Conservation (phyloP, 2,113 vertebrate genomes). For the Hylia prasina region DNA sequence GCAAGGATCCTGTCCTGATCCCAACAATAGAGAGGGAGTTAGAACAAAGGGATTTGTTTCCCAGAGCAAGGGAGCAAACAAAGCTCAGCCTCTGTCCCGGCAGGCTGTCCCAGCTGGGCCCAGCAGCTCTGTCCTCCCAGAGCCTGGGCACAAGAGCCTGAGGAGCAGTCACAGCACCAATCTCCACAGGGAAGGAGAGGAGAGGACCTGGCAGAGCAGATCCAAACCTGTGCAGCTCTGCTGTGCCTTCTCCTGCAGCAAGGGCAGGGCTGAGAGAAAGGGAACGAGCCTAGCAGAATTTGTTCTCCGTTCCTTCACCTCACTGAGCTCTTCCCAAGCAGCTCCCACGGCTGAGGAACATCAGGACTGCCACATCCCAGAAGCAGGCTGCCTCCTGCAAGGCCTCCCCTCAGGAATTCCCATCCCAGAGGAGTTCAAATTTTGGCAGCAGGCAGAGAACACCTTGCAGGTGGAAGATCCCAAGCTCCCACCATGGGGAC, state of each 20-base stretch:
- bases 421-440: not conserved
- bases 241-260: not conserved
- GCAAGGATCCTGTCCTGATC: not conserved
- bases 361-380: not conserved
- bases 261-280: not conserved
- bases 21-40: not conserved
- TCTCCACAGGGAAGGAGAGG: not conserved
- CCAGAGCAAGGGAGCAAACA: constrained; percentile 30
- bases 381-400: not conserved
- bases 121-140: not conserved
- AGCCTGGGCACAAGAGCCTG: not conserved
- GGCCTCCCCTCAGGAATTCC: not conserved
- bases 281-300: not conserved
- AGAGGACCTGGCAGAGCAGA: not conserved
- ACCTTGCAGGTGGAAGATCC: not conserved
- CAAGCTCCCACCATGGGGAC: not conserved
- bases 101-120: not conserved
- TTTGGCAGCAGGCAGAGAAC: not conserved
- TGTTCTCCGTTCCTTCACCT: not conserved
- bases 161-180: not conserved
- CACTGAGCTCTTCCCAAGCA: not conserved
- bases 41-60: constrained; percentile 18
- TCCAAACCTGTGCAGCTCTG: not conserved
- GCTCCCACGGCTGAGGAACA: not conserved
- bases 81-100: constrained; percentile 54